A percentile compares a stretch with the other conserved stretches of the same genome.
These are phyloP conservation scores for Cacatua alba DNA, from an alignment of 2,113 vertebrate genomes.

Conservation along the genomic window DNA sequence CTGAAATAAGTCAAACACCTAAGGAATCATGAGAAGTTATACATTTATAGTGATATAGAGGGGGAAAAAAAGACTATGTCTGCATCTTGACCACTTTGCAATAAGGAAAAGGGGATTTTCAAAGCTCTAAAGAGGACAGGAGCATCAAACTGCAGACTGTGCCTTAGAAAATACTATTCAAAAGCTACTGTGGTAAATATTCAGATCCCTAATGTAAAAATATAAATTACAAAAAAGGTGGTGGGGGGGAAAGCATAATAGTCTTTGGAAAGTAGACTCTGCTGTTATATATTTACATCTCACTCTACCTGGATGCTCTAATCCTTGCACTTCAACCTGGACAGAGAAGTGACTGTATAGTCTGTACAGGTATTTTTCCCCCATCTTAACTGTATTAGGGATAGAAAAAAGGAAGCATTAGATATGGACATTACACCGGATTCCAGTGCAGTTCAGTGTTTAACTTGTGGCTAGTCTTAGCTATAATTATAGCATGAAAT, in stretches of 20 bases:
- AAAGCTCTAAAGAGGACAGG: not conserved
- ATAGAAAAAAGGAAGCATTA: not conserved
- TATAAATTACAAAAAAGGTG: not conserved
- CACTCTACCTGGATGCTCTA: not conserved
- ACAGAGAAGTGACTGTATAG: not conserved
- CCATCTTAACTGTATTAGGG: not conserved
- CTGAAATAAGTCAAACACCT: not conserved
- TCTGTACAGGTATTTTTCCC: not conserved
- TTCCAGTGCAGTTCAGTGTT: not conserved
- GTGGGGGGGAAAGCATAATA: no score
- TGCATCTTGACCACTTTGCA: not conserved
- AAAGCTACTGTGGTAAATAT: not conserved
- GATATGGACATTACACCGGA: not conserved
- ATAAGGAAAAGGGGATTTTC: not conserved
- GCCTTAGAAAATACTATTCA: not conserved
- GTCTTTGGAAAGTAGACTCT: not conserved
- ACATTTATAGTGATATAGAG: not conserved
- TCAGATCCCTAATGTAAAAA: not conserved
- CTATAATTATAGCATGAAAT: not conserved
- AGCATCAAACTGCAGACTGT: not conserved
- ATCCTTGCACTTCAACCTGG: not conserved
- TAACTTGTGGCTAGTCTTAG: not conserved
- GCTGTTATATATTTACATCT: not conserved
- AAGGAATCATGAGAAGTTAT: not conserved
- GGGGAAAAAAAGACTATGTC: not conserved